These are phyloP conservation scores for Euglossa dilemma DNA, from an alignment of 1,140 invertebrate species.

Conservation along the genomic window DNA sequence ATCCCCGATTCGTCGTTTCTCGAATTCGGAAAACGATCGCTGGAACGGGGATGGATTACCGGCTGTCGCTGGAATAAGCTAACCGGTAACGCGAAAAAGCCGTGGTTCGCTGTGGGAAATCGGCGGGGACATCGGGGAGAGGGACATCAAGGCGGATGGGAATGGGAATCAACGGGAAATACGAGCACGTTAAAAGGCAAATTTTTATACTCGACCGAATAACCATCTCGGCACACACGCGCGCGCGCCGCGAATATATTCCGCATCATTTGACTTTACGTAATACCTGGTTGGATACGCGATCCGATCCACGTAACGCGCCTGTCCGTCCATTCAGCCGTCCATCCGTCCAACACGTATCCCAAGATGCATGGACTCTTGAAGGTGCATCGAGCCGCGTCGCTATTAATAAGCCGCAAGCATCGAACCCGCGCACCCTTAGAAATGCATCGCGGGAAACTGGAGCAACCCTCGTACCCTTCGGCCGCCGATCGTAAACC, in stretches of 20 bases:
- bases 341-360: constrained; percentile 41
- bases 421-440: constrained; percentile 44
- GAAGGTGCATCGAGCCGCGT: constrained; percentile 38
- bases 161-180: neutral
- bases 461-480: constrained; percentile 4
- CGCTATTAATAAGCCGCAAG: constrained; percentile 45
- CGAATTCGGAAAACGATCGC: neutral
- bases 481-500: neutral
- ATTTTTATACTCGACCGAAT: neutral
- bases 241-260: neutral
- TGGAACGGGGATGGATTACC: no score
- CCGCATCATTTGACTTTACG: constrained; percentile 13
- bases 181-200: neutral
- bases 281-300: neutral
- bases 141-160: neutral
- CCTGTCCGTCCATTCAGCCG: constrained; percentile 5
- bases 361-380: constrained; percentile 45
- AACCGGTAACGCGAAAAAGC: neutral
- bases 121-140: no score
- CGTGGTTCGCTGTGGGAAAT: no score
- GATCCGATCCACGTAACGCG: constrained; percentile 33
- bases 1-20: neutral
- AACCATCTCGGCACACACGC: neutral
- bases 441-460: constrained; percentile 32
- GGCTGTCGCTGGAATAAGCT: neutral